Base-by-base conservation (phyloP, 92 coral and sea anemone genomes). In the Anthopleura xanthogrammica region DNA sequence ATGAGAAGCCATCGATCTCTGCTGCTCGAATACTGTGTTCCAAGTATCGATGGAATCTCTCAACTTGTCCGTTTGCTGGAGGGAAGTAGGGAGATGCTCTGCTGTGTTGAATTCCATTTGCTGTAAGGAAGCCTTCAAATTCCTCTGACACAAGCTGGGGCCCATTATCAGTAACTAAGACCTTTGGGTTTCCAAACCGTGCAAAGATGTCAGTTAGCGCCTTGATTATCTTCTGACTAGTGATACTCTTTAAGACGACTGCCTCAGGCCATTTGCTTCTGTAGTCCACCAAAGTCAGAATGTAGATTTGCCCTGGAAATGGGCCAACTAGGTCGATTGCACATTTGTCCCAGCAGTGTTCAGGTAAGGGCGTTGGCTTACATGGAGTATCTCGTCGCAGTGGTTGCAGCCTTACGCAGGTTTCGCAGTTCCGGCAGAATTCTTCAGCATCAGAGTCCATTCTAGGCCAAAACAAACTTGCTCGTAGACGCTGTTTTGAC, bases 241-340 rank as follows among this genome's bases (percentile, higher is more conserved):
- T 85, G 52, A 85, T 79, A 41, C 29, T 58, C n/a, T 52, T 79
- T 42, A 86, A 43, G 22, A 83, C n/a, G 2, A 36, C 41, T 2
- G 86, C 86, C 78, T 89, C 92, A 3, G 92, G 92, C 77, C 85
- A 87, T 41, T 85, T 77, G 23, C 89, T 80, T 54, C 86, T 87
- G 77, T 87, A 90, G 68, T 90, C 93, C 10, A 87, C 79, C 76
- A 79, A 81, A 2, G 87, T 85, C 23, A 87, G 71, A 3, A 90
- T 80, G 83, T 80, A 84, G 16, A 60, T 79, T 58, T 87, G 82
- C 24, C 88, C 85, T 12, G 82, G 60, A 29, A 90, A 83, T 24
- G 89, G 91, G 2, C 94, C 89, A 23, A 91, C 89, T 22, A 91
- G 79, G 40, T 82, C 94, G 2, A 85, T 76, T 16, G 84, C 95